Base-by-base conservation (phyloP, 1,140 invertebrate species). In the Leptinotarsa defecta region DNA sequence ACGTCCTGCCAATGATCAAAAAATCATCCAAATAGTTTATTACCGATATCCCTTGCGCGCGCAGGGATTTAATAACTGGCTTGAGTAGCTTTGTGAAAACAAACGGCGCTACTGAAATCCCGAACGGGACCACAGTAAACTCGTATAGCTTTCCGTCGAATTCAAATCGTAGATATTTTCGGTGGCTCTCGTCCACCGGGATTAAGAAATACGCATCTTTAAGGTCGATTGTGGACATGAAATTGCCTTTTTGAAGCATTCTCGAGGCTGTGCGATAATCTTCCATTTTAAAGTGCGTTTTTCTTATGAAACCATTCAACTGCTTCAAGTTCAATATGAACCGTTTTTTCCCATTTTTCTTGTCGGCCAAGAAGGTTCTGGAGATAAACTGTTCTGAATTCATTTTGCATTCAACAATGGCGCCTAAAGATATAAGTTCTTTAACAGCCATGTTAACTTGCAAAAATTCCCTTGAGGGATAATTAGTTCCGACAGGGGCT, bases 271-370 rank as follows among this genome's bases (percentile, higher is more conserved):
- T 78, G 52, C 77, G 74, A 74, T 75, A 79, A 70, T 83, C 78
- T 61, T 81, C 76, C 13, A 83, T 61, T 71, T 83, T 81, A 68
- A 83, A 82, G 68, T 83, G 79, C 6, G 72, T 73, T 22, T 71
- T 67, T 15, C 70, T 20, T 34, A 80, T 71, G 67, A 74, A 79
- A 61, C 19, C 19, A 76, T 81, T 81, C 22, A 83, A 71, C 13
- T 77, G n/a, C 73, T 82, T 80, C 4, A 81, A 69, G 67, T 80
- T 81, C 5, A 82, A 70, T 68, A 82, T 79, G 73, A 83, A 81
- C 5, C 82, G 57, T 48, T 74, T 73, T 1, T 77, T 75, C 1
- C 81, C 77, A 34, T 57, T 78, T 75, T 8, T 68, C 63, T 78
- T 82, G 78, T 68, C 67, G 34, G 6, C 65, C 71, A 49, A 77